phyloP scores from a whole-genome alignment of 2,888 invertebrate species.

The Latrodectus elegans region DNA sequence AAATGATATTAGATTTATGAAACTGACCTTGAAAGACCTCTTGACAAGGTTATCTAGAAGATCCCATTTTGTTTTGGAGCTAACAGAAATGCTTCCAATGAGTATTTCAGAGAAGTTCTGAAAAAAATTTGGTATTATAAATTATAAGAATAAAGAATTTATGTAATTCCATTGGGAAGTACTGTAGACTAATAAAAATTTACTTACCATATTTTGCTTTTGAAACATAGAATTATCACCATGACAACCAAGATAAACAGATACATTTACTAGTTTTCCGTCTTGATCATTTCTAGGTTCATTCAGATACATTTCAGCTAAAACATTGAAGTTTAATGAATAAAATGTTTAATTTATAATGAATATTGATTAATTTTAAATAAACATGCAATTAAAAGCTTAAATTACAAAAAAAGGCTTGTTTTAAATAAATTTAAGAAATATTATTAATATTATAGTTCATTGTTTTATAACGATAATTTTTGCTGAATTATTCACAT shows the following conservation, averaged over 20 bases:
- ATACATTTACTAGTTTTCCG: conserved; percentile 88
- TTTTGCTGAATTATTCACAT: neutral
- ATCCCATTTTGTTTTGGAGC: conserved; percentile 95
- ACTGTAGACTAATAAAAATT: neutral
- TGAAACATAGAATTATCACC: conserved; percentile 74
- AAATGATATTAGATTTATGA: conserved; percentile 2
- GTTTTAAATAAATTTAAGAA: neutral
- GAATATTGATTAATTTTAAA: no score
- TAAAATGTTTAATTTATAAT: conserved; percentile 5
- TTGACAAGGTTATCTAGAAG: conserved; percentile 92
- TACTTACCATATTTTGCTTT: conserved; percentile 50
- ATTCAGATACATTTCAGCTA: conserved; percentile 70
- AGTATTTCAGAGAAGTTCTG: conserved; percentile 79
- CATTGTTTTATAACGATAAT: neutral
- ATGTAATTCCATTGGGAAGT: neutral
- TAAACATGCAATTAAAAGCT: no score
- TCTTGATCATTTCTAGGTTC: conserved; percentile 73
- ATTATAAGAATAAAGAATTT: neutral
- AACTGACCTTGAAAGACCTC: conserved; percentile 85
- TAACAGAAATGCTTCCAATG: conserved; percentile 91
- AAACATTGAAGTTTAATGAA: neutral
- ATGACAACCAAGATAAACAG: conserved; percentile 87
- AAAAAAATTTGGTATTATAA: neutral
- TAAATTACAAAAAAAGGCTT: neutral
- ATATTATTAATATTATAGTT: neutral